Evolutionary conservation across 2,113 vertebrate genomes (phyloP).

Genomic region (Heterochromis multidens): DNA sequence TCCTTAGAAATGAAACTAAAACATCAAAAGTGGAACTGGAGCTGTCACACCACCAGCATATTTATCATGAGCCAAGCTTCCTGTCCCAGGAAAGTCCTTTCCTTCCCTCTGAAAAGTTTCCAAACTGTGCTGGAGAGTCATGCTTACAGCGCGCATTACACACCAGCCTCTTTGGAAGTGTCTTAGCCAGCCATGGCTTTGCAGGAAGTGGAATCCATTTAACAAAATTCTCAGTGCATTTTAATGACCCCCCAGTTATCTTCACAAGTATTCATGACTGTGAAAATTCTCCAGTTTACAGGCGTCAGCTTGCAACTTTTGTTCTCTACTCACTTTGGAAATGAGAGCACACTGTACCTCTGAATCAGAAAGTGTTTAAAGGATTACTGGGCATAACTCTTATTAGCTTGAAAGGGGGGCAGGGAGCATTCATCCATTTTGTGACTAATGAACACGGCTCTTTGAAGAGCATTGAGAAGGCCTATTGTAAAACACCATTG

Average conservation of each 20-base stretch:
- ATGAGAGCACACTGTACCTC: not conserved
- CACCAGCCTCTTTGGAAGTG: not conserved
- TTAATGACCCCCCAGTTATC: not conserved
- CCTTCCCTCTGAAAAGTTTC: slow-evolving; percentile 41
- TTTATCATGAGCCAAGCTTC: slow-evolving; percentile 49
- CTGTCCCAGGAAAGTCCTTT: slow-evolving; percentile 56
- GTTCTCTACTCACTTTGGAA: not conserved
- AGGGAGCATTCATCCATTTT: slow-evolving; percentile 31
- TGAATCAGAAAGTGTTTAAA: not conserved
- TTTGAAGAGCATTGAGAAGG: slow-evolving; percentile 49
- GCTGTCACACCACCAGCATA: not conserved
- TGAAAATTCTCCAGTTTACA: slow-evolving; percentile 7
- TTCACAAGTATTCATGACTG: not conserved
- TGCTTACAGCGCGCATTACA: not conserved
- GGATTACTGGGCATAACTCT: not conserved
- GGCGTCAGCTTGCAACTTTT: not conserved
- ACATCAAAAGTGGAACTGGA: slow-evolving; percentile 24
- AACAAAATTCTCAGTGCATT: not conserved
- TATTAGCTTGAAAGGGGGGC: not conserved
- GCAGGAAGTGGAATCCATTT: not conserved
- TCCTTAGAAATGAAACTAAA: not conserved
- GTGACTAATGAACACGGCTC: slow-evolving; percentile 37
- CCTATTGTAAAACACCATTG: slow-evolving; percentile 68
- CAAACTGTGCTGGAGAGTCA: not conserved
- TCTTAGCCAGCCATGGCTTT: not conserved